Evolutionary conservation across 2,888 invertebrate genomes (phyloP).

Genomic region (Crioceris asparagi): DNA sequence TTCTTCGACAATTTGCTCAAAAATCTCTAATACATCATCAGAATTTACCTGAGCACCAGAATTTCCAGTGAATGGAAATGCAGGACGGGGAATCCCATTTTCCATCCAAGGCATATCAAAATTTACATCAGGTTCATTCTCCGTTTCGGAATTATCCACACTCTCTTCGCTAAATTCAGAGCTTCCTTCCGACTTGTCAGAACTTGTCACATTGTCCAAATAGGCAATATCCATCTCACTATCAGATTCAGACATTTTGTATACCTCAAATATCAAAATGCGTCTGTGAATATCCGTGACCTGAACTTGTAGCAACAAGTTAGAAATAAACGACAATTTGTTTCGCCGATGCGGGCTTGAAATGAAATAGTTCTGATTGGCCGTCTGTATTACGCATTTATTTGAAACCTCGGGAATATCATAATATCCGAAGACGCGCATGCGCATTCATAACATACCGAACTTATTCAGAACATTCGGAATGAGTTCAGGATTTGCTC

Average conservation of each 20-base stretch:
- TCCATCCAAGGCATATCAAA: slow-evolving; percentile 5
- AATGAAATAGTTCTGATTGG: neutral
- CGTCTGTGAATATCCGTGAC: slow-evolving; percentile 2
- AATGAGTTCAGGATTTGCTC: too few species aligned
- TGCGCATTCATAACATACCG: too few species aligned
- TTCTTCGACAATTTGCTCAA: too few species aligned
- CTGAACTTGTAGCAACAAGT: neutral
- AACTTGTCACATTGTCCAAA: neutral
- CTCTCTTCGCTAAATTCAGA: neutral
- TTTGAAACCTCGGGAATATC: too few species aligned
- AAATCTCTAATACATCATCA: slow-evolving; percentile 3
- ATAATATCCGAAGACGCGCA: too few species aligned
- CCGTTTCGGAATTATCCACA: neutral
- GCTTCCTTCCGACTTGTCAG: neutral
- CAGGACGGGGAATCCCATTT: slow-evolving; percentile 5
- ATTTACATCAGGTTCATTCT: slow-evolving; percentile 2
- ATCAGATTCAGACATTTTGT: neutral
- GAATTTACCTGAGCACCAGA: slow-evolving; percentile 5
- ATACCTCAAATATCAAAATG: neutral
- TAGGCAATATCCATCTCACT: neutral
- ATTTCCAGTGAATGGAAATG: slow-evolving; percentile 3
- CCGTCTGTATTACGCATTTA: neutral
- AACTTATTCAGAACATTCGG: too few species aligned
- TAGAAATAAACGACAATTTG: slow-evolving; percentile 1
- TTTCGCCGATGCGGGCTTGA: neutral